Evolutionary conservation across 2,888 invertebrate genomes (phyloP).

Genomic region (Apocheima hispidaria): DNA sequence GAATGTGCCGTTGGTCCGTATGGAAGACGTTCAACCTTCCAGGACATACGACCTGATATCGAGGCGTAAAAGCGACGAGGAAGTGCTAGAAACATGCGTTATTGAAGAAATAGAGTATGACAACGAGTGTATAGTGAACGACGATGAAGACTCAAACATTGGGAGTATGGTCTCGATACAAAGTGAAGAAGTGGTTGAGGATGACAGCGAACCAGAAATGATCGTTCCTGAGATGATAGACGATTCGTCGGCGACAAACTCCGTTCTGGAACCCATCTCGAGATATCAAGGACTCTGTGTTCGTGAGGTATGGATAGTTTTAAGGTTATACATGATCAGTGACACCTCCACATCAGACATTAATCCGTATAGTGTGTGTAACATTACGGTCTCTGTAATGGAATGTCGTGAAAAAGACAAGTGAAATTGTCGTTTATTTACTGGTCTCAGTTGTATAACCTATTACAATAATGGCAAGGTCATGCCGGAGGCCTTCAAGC

Average conservation of each 20-base stretch:
- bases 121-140: constrained; percentile 60
- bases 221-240: constrained; percentile 60
- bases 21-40: constrained; percentile 76
- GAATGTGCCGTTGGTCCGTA: constrained; percentile 73
- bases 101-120: constrained; percentile 59
- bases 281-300: constrained; percentile 9
- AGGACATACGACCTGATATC: constrained; percentile 48
- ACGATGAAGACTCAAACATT: constrained; percentile 70
- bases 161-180: constrained; percentile 74
- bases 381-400: no score
- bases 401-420: no score
- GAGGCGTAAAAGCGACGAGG: constrained; percentile 42
- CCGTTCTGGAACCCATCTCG: constrained; percentile 7
- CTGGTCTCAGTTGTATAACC: no score
- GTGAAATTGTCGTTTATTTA: no score
- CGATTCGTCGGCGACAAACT: constrained; percentile 30
- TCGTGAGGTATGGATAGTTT: background rate
- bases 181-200: constrained; percentile 61
- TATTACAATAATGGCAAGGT: no score
- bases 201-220: constrained; percentile 56
- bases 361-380: no score
- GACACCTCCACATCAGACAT: no score
- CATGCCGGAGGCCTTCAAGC: no score
- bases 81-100: constrained; percentile 58
- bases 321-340: background rate